Conservation (phyloP, 2,113 vertebrate genomes). For the Pollachius pollachius region DNA sequence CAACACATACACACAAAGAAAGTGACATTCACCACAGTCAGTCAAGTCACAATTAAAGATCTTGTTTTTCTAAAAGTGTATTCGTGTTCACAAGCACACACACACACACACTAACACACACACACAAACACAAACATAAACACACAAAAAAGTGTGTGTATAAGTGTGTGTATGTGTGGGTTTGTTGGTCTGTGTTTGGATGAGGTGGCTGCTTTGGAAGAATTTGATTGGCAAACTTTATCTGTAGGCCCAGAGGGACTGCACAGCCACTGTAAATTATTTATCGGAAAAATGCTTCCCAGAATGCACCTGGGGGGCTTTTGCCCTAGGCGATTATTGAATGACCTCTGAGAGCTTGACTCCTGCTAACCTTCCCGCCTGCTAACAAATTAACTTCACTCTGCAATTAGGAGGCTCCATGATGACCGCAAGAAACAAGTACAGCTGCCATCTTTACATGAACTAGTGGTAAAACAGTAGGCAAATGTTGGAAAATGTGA, state of each 20-base stretch:
- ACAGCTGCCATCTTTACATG: conserved; percentile 30
- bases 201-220: conserved; percentile 41
- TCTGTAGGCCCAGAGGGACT: conserved; percentile 64
- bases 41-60: conserved; percentile 73
- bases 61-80: conserved; percentile 15
- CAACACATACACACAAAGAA: conserved; percentile 14
- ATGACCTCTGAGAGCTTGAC: conserved; percentile 73
- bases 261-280: conserved; percentile 70
- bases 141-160: background rate
- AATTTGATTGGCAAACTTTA: conserved; percentile 76
- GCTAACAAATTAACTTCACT: conserved; percentile 63
- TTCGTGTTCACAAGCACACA: background rate
- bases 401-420: conserved; percentile 35
- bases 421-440: conserved; percentile 7
- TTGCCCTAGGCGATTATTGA: conserved; percentile 71
- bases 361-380: conserved; percentile 55
- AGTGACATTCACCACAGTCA: conserved; percentile 24
- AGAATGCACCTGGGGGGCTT: conserved; percentile 70
- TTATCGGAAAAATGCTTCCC: conserved; percentile 76
- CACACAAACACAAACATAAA: too few relatives aligned
- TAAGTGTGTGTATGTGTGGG: conserved; percentile 13
- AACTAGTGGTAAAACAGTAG: background rate
- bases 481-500: background rate
- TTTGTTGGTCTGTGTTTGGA: conserved; percentile 6
- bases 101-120: too few relatives aligned